A percentile compares a stretch with the other conserved stretches of the same genome.
These are phyloP conservation scores for Cryptops parisi DNA, from an alignment of 2,888 invertebrate species.

Conservation along the genomic window DNA sequence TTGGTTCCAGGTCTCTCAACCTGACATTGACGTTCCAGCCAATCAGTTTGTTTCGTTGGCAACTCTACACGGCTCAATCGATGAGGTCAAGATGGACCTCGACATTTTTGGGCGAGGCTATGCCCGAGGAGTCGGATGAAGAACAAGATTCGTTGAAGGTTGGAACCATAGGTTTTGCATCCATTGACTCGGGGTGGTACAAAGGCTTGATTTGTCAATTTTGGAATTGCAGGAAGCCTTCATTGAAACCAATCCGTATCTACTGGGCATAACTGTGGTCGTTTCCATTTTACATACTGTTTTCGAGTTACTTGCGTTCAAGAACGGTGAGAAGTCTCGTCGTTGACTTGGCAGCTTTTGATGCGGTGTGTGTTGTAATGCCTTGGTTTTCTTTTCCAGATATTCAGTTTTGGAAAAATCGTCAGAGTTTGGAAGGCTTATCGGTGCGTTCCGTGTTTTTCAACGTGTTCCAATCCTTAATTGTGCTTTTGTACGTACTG, in stretches of 20 bases:
- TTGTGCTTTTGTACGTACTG: slow-evolving; percentile 88
- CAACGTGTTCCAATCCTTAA: slow-evolving; percentile 90
- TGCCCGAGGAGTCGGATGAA: slow-evolving; percentile 44
- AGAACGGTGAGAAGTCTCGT: slow-evolving; percentile 67
- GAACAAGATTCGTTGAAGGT: slow-evolving; percentile 47
- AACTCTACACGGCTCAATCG: slow-evolving; percentile 90
- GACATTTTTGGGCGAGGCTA: slow-evolving; percentile 48
- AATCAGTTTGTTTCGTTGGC: slow-evolving; percentile 92
- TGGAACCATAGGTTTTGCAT: background rate
- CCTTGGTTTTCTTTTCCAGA: slow-evolving; percentile 38
- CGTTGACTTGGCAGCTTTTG: no score
- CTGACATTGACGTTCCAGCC: slow-evolving; percentile 48
- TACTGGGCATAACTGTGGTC: slow-evolving; percentile 75
- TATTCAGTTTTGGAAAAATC: slow-evolving; percentile 99
- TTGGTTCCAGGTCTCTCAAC: slow-evolving; percentile 30
- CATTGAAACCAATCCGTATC: slow-evolving; percentile 90
- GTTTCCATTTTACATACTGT: slow-evolving; percentile 92
- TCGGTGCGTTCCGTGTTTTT: slow-evolving; percentile 98
- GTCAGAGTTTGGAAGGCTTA: slow-evolving; percentile 89
- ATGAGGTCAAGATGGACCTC: slow-evolving; percentile 71
- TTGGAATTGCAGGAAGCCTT: slow-evolving; percentile 55
- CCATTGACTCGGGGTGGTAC: background rate
- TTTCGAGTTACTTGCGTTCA: slow-evolving; percentile 96
- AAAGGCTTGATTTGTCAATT: background rate
- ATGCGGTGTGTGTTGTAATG: no score